Evolutionary conservation across 2,797 vertebrate genomes (phyloP), one percentile per base, ranked within the genome.

Genomic region (Phylloscopus collybita): DNA sequence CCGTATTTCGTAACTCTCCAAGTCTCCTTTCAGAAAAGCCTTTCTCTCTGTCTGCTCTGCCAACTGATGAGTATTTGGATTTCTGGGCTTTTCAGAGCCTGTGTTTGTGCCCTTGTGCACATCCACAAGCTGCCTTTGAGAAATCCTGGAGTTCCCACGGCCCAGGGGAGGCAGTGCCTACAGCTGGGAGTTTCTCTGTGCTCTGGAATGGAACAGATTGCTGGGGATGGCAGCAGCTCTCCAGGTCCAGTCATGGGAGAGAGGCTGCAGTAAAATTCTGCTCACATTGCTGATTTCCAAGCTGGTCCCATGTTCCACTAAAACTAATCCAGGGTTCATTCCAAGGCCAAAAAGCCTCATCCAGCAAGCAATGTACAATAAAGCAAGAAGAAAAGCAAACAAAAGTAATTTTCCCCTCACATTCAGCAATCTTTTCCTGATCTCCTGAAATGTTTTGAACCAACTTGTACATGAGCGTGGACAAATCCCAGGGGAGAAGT

Each of bases 321-420:
- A 93, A 87, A 79, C 29, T 1, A 62, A 69, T 62, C 45, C 79
- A 72, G 71, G 71, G 80, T 88, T 95, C 88, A 84, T 62, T 80
- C 45, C 62, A 90, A 86, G 92, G 78, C 51, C 86, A 95, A 67
- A 56, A 67, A 92, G 21, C 16, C 36, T 91, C 75, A 89, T 69
- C 64, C 64, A 75, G 23, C 54, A 72, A 86, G 66, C 22, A 42
- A 42, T 27, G 73, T 42, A 53, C 47, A 94, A 66, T 45, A 78
- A 76, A 91, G 17, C 5, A 18, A 64, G 80, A 78, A 86, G 44
- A 85, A 92, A 38, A 49, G 32, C 61, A 88, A 88, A 70, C 49
- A 85, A 73, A 92, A 84, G 36, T 45, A 7, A 76, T 89, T 82
- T 92, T 13, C 32, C 29, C 53, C 53, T 89, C 67, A 32, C 32